These are phyloP conservation scores for Dicrurus megarhynchus DNA, from an alignment of 2,113 vertebrate genomes.

Conservation along the genomic window DNA sequence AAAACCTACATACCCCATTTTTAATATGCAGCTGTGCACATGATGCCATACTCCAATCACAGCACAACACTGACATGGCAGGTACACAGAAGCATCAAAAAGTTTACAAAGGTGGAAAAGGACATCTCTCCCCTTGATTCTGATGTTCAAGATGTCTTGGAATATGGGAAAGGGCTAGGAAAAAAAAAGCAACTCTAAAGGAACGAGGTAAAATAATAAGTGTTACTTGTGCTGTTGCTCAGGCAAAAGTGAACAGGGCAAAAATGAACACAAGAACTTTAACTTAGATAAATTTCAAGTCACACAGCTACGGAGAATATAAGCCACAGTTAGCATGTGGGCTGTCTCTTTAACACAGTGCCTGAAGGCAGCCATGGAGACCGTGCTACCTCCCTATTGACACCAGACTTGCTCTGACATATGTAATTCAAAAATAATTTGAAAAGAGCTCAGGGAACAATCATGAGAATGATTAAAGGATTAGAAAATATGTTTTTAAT, in stretches of 20 bases:
- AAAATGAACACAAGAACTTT: neutral
- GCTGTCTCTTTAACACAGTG: neutral
- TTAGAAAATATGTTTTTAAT: constrained; percentile 15
- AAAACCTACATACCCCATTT: neutral
- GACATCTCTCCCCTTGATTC: neutral
- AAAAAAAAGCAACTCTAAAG: neutral
- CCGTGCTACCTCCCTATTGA: accelerated
- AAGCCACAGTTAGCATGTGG: neutral
- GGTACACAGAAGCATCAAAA: neutral
- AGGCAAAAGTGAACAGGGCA: neutral
- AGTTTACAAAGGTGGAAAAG: neutral
- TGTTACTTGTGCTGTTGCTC: neutral
- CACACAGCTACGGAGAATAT: neutral
- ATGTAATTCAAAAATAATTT: neutral
- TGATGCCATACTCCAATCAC: neutral
- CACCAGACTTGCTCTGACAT: neutral
- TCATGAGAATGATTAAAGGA: neutral
- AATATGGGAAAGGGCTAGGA: neutral
- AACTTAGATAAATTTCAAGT: neutral
- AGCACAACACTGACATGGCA: neutral
- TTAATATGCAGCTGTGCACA: accelerated
- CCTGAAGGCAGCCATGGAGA: neutral
- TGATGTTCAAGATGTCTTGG: neutral
- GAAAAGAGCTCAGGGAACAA: constrained; percentile 5
- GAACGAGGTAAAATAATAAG: neutral